These are phyloP conservation scores for Scolanthus callimorphus DNA, from an alignment of 92 coral and sea anemone species.

Conservation along the genomic window DNA sequence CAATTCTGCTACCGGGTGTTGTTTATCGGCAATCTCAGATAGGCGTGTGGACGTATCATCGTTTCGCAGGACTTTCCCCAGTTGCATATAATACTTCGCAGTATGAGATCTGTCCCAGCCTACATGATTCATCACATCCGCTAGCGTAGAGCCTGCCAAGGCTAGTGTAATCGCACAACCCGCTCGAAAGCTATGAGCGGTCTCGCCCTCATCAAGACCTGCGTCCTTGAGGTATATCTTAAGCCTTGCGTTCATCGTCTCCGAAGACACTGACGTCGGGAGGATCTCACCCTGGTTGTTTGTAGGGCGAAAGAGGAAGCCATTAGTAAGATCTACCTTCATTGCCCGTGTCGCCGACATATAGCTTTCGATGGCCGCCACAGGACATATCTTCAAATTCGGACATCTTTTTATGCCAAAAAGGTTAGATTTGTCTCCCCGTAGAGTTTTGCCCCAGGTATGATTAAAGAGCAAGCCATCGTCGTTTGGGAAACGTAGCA, in stretches of 20 bases:
- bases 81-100: constrained; percentile 40
- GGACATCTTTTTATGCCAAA: constrained; percentile 33
- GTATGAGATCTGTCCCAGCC: constrained; percentile 58
- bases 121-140: constrained; percentile 46
- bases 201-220: too few species aligned
- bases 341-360: constrained; percentile 30
- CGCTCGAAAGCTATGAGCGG: constrained; percentile 43
- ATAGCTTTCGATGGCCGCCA: constrained; percentile 25
- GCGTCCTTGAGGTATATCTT: too few species aligned
- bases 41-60: constrained; percentile 20
- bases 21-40: constrained; percentile 36
- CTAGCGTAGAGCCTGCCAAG: constrained; percentile 39
- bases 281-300: constrained; percentile 13
- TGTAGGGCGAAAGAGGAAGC: constrained; percentile 35
- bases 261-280: too few species aligned
- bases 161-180: constrained; percentile 40
- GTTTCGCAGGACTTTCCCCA: constrained; percentile 40
- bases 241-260: too few species aligned
- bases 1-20: constrained; percentile 10
- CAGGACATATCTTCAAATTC: constrained; percentile 21
- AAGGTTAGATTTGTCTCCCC: constrained; percentile 30
- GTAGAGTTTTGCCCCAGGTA: constrained; percentile 48
- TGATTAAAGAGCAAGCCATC: constrained; percentile 56
- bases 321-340: constrained; percentile 31
- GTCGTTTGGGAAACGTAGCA: constrained; percentile 41